Evolutionary conservation across 2,113 vertebrate species (phyloP).

Genomic region (Abramis brama): DNA sequence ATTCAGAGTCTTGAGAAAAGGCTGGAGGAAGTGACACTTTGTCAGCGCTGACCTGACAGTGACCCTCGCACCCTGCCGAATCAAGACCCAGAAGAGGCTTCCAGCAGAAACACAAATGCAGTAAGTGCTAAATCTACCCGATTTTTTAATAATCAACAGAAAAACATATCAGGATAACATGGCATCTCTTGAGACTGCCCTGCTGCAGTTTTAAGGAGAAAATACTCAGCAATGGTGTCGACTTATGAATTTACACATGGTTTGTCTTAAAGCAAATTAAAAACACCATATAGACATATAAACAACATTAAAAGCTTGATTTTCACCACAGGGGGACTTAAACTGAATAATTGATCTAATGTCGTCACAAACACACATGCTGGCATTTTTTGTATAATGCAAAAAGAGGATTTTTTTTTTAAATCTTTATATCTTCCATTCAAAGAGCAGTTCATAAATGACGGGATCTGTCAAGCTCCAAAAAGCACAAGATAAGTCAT

Average conservation of each 20-base stretch:
- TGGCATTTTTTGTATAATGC: not conserved
- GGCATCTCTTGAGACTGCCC: no score
- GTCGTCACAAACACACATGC: not conserved
- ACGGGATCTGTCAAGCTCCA: not conserved
- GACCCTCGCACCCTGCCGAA: not conserved
- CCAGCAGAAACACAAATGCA: not conserved
- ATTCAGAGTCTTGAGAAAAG: conserved; percentile 29
- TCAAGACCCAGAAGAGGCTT: conserved; percentile 10
- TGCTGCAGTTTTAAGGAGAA: no score
- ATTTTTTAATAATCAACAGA: no score
- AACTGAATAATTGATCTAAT: not conserved
- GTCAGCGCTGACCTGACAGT: not conserved
- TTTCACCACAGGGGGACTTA: no score
- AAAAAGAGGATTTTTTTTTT: not conserved
- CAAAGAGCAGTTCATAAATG: not conserved
- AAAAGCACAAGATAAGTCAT: not conserved
- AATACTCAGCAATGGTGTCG: no score
- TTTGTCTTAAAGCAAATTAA: no score
- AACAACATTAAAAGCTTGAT: no score
- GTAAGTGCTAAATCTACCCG: not conserved
- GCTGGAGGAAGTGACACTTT: conserved; percentile 26
- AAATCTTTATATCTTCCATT: not conserved
- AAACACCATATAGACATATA: no score
- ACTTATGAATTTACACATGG: no score
- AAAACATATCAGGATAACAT: no score